A percentile compares a stretch with the other conserved stretches of the same genome.
These are phyloP conservation scores for Heteropelma amictum DNA, from an alignment of 2,888 invertebrate species.

Conservation along the genomic window DNA sequence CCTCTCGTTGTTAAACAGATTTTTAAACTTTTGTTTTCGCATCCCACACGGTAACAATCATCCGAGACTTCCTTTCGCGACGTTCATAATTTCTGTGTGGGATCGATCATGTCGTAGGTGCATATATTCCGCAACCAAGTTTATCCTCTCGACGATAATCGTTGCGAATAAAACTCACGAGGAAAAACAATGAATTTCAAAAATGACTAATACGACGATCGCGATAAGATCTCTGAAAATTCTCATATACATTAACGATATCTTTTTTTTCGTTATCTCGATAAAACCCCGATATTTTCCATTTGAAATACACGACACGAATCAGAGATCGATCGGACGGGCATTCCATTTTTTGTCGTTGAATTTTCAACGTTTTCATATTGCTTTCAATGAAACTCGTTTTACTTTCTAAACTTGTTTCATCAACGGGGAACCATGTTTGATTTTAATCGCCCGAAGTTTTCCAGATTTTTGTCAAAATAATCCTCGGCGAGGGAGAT, in stretches of 20 bases:
- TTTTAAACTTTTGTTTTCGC: neutral
- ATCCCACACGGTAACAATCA: conserved; percentile 16
- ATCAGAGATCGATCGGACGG: too few relatives aligned
- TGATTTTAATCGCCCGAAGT: too few relatives aligned
- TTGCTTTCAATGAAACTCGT: too few relatives aligned
- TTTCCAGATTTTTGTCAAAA: neutral
- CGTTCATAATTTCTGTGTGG: conserved; percentile 36
- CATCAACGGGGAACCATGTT: too few relatives aligned
- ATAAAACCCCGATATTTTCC: neutral
- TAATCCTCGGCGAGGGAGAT: neutral
- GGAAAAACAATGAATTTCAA: neutral
- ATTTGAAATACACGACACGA: too few relatives aligned
- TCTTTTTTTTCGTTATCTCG: neutral
- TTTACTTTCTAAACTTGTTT: too few relatives aligned
- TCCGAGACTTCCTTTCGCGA: conserved; percentile 35
- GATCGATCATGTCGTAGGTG: conserved; percentile 39
- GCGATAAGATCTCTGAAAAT: too few relatives aligned
- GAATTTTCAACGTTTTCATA: too few relatives aligned
- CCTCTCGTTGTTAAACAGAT: conserved; percentile 17
- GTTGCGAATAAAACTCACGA: neutral
- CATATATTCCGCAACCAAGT: conserved; percentile 38
- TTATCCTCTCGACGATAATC: conserved; percentile 3
- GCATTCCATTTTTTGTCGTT: too few relatives aligned
- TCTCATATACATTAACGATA: too few relatives aligned
- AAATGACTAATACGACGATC: conserved; percentile 4